Evolutionary conservation across 2,797 vertebrate genomes (phyloP).

Genomic region (Sarcoramphus papa): DNA sequence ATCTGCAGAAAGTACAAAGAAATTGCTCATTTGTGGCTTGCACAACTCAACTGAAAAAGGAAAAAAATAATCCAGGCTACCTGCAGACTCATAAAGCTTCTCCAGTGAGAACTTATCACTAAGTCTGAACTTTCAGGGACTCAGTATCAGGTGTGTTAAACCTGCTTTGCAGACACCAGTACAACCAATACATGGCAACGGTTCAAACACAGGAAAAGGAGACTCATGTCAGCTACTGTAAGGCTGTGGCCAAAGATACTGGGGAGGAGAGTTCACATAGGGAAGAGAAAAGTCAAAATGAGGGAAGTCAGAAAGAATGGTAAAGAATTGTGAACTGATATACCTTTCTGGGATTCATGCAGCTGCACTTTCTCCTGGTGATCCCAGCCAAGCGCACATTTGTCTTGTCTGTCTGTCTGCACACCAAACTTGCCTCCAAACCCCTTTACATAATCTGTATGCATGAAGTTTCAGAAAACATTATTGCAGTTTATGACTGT

Average conservation of each 20-base stretch:
- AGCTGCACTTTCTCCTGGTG: conserved; percentile 96
- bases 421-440: conserved; percentile 97
- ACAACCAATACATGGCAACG: neutral
- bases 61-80: neutral
- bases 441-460: conserved; percentile 90
- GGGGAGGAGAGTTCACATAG: neutral
- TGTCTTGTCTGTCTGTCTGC: conserved; percentile 95
- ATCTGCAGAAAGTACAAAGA: neutral
- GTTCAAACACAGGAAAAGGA: neutral
- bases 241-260: neutral
- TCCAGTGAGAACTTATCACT: neutral
- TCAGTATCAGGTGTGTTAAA: neutral
- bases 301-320: neutral
- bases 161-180: neutral
- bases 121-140: neutral
- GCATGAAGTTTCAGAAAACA: conserved; percentile 23
- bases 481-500: neutral
- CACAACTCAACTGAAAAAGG: neutral
- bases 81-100: neutral
- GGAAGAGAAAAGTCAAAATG: neutral
- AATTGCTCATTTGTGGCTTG: neutral
- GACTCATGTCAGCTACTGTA: neutral
- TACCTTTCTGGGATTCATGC: conserved; percentile 98
- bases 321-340: neutral
- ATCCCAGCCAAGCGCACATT: conserved; percentile 95